phyloP scores from a whole-genome alignment of 2,797 vertebrate genomes.

The Manis javanica region DNA sequence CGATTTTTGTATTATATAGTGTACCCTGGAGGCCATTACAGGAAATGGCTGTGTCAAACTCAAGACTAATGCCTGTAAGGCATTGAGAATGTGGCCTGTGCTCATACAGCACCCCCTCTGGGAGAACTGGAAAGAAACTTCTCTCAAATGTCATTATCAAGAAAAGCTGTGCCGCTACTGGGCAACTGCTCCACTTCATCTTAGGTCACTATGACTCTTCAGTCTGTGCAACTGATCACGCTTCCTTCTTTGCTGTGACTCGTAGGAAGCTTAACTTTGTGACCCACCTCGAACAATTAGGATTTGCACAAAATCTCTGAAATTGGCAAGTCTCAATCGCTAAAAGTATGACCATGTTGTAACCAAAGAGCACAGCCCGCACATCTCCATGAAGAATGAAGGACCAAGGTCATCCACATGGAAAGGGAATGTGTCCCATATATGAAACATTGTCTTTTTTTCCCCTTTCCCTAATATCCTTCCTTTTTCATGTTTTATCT shows the following conservation, averaged over 20 bases:
- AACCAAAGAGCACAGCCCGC: not conserved
- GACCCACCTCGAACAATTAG: not conserved
- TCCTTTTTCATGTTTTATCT: not conserved
- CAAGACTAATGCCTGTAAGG: not conserved
- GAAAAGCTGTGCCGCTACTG: not conserved
- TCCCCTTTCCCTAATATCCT: not conserved
- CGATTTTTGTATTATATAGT: not conserved
- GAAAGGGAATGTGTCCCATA: too few species aligned
- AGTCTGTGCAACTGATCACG: not conserved
- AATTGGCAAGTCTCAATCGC: not conserved
- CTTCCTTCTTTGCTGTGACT: not conserved
- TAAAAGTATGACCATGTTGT: too few species aligned
- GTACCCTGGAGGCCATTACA: not conserved
- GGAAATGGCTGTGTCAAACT: not conserved
- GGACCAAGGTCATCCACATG: not conserved
- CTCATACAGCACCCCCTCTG: accelerated
- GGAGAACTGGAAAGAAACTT: not conserved
- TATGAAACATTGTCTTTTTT: not conserved
- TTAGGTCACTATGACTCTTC: not conserved
- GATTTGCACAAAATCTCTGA: not conserved
- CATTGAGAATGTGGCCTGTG: not conserved
- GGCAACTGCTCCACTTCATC: not conserved
- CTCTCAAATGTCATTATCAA: not conserved
- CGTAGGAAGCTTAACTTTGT: not conserved
- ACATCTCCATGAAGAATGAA: not conserved